Base-by-base conservation (phyloP, 2,113 vertebrate species). In the Nyctibius bracteatus region DNA sequence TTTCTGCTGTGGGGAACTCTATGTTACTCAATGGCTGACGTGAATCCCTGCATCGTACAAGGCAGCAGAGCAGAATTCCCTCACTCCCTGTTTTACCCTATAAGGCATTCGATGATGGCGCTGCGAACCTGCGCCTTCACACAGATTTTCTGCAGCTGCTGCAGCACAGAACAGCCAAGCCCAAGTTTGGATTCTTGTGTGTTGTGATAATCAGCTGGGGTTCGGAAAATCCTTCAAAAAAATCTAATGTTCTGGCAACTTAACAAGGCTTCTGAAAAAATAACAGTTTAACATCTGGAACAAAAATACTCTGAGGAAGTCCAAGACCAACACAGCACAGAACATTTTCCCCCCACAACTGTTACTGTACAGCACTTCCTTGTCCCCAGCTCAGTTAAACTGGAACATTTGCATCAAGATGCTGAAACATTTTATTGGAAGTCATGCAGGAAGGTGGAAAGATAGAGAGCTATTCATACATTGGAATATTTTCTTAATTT, bases 121-220 rank as follows among this genome's bases (percentile, higher is more conserved):
- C 81, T 24, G 49, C 65, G 33, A 98, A 98, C 90, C 96, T 96
- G 96, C 21, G 59, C 82, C 90, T 96, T 95, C 4, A 2, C 93
- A 97, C 97, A 97, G 92, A 95, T 97, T 98, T 98, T 92, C 82
- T 98, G 94, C 98, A 98, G 98, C 98, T 98, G 98, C 96, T 94
- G 92, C 92, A 93, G 94, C 37, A 10, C 84, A 46, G 94, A 66
- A 37, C 95, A 95, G 96, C 96, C 96, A 97, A 97, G 94, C 65
- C 72, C 81, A 72, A 93, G 86, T 96, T 96, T 97, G 95, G 97
- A 98, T 98, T 98, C 97, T 80, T 98, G 94, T 8, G 58, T 96
- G 97, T 97, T 98, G 97, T 96, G 98, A 98, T 98, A 98, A 98
- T 97, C 98, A 98, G 97, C 97, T 98, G 96, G 97, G 94, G 95